A percentile compares a stretch with the other conserved stretches of the same genome.
Conservation (phyloP, 2,888 invertebrate species). For the Trisateles emortualis region DNA sequence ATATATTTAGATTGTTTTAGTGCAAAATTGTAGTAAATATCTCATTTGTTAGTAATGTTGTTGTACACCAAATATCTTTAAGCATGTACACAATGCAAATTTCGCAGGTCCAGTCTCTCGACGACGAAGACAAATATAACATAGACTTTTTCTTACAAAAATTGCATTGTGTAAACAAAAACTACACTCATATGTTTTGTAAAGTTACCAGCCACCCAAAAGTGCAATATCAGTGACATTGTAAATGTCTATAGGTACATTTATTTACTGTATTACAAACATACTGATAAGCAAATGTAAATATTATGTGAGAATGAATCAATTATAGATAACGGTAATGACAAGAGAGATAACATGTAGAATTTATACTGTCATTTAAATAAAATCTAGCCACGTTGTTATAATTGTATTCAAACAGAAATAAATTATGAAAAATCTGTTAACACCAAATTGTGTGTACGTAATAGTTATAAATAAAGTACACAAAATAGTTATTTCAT, state of each 20-base stretch:
- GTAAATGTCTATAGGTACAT: conserved; percentile 20
- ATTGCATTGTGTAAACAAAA: no score
- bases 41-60: not conserved
- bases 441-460: not conserved
- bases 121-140: no score
- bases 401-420: not conserved
- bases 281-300: not conserved
- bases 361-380: no score
- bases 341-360: not conserved
- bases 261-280: not conserved
- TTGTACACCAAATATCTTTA: conserved; percentile 12
- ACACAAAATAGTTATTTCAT: conserved; percentile 33
- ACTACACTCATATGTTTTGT: conserved; percentile 16
- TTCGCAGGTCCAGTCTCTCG: no score
- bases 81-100: no score
- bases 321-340: not conserved
- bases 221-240: conserved; percentile 49
- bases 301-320: not conserved
- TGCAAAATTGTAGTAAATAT: not conserved
- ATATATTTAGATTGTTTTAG: not conserved
- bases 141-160: no score
- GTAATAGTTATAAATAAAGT: conserved; percentile 24
- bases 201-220: conserved; percentile 50
- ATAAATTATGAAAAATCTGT: not conserved
- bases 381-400: not conserved